phyloP scores from a whole-genome alignment of 53 echinoderm and acorn worm species.

The Antedon mediterranea region DNA sequence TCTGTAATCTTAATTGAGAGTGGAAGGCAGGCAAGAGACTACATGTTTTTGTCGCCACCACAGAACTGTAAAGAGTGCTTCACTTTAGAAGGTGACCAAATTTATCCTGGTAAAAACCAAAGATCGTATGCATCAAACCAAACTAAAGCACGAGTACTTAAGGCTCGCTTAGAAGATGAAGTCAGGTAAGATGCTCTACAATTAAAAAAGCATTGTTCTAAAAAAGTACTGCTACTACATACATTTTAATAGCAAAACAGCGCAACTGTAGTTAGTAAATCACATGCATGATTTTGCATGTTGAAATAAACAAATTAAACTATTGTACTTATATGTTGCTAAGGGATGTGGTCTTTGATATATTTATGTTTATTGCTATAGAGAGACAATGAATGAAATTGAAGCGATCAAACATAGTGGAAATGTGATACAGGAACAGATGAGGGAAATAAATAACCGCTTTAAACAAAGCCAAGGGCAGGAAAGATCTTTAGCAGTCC shows the following conservation, averaged over 20 bases:
- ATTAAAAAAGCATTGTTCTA: no score
- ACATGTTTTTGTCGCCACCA: conserved; percentile 33
- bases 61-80: conserved; percentile 73
- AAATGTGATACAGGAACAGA: neutral
- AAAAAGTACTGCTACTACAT: no score
- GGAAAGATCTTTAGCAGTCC: conserved; percentile 1
- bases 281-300: no score
- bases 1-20: conserved; percentile 47
- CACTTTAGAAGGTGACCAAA: conserved; percentile 77
- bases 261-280: no score
- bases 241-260: no score
- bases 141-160: conserved; percentile 41
- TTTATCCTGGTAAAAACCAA: conserved; percentile 64
- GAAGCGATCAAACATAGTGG: conserved; percentile 2
- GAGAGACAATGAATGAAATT: conserved; percentile 18
- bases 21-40: conserved; percentile 50
- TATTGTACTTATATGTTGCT: no score
- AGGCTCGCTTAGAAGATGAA: conserved; percentile 51
- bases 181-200: conserved; percentile 33
- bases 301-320: no score
- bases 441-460: conserved; percentile 11
- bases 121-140: conserved; percentile 51
- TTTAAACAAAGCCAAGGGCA: conserved; percentile 13
- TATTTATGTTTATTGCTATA: neutral
- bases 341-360: neutral